Conservation (phyloP, 2,113 vertebrate genomes). For the Ctenodactylus gundi region DNA sequence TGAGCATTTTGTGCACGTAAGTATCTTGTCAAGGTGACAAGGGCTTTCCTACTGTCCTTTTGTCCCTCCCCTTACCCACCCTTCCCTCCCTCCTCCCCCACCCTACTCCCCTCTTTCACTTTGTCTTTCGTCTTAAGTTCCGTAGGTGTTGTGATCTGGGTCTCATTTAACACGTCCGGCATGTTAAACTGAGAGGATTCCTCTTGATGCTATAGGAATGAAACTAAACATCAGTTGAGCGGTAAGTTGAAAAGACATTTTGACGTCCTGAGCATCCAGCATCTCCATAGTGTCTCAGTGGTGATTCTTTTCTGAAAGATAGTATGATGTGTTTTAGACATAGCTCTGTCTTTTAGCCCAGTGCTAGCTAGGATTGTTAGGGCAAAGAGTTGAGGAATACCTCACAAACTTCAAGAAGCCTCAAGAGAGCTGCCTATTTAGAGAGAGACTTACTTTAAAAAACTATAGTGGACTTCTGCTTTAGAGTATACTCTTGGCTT, state of each 20-base stretch:
- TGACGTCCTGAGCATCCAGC: not conserved
- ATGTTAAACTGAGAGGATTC: not conserved
- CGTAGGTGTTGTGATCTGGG: no score
- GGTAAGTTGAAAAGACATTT: not conserved
- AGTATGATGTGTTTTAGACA: not conserved
- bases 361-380: not conserved
- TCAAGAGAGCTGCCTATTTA: not conserved
- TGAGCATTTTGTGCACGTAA: no score
- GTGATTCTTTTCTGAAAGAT: not conserved
- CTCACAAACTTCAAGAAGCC: not conserved
- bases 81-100: no score
- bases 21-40: no score
- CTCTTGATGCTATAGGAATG: not conserved
- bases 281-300: not conserved
- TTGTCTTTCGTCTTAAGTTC: no score
- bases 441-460: not conserved
- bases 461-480: not conserved
- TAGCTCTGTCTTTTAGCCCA: not conserved
- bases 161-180: not conserved
- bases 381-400: not conserved
- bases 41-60: no score
- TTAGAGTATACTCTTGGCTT: not conserved
- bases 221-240: not conserved
- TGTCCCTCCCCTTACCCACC: no score
- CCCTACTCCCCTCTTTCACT: no score